Base-by-base conservation (phyloP, 2,888 invertebrate genomes). In the Drosophila picticornis region DNA sequence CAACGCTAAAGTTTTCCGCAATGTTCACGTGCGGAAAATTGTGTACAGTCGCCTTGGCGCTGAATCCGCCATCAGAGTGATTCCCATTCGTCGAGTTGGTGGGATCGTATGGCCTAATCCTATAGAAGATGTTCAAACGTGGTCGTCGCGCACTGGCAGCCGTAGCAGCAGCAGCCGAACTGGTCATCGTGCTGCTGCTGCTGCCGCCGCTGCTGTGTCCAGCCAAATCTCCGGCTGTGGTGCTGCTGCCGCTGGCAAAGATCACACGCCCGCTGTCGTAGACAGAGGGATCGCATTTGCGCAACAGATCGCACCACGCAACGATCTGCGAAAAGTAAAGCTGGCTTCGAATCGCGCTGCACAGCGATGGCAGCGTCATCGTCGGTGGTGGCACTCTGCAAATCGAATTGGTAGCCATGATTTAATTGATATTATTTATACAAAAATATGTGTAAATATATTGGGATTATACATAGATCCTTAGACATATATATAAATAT, bases 301-400 rank as follows among this genome's bases (percentile, higher is more conserved):
- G 92, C 58, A 93, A 83, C 36, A 93, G 86, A 90, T 93, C 93
- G 73, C 93, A 95, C 99, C 99, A 99, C 64, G 99, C 98, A 59
- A 98, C 97, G 81, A 99, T 96, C 94, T 99, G 99, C 7, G 99
- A 99, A 94, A 99, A 99, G 94, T 98, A 98, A 72, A 99, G 95
- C 93, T 98, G 98, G 9, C 99, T 99, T 76, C 98, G 95, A 56
- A 99, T 96, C 58, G 99, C 99, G 94, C 97, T 98, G 91, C 98
- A 95, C 83, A 99, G 94, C 93, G 97, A 97, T 89, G 96, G 96
- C 75, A 93, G 79, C 62, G 93, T 93, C 93, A 93, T 93, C 55
- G 96, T 96, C 34, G 96, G 97, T 13, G 97, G 96, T 61, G 97
- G 88, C 66, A 91, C 89, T 81, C 93, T 93, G 46, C 25, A 46